Conservation (phyloP, 1,140 invertebrate genomes). For the Eciton burchellii region DNA sequence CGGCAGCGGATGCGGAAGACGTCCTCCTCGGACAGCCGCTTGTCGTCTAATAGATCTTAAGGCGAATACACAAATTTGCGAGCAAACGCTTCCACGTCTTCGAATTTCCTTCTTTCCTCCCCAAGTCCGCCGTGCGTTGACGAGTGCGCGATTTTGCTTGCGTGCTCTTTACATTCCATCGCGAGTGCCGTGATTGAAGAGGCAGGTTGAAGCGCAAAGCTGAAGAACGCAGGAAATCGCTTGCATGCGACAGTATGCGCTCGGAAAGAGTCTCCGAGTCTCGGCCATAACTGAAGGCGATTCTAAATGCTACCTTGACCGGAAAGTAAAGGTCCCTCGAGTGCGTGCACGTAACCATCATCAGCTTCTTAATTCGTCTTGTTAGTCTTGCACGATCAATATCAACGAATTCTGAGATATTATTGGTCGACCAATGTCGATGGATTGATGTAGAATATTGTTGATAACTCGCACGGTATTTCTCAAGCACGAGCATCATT, state of each 20-base stretch:
- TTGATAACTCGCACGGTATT: too few species aligned
- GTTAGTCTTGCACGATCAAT: neutral
- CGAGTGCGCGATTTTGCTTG: neutral
- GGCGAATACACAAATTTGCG: neutral
- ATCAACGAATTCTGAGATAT: too few species aligned
- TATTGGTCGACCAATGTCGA: too few species aligned
- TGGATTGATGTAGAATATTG: too few species aligned
- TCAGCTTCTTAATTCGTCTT: neutral
- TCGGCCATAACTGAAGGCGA: neutral
- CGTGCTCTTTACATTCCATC: slow-evolving; percentile 20
- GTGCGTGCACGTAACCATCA: neutral
- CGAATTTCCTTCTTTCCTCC: neutral
- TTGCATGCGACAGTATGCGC: neutral
- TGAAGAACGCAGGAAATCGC: slow-evolving; percentile 12
- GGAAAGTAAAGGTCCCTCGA: slow-evolving; percentile 1
- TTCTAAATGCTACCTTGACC: slow-evolving; percentile 8
- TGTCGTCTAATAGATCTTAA: neutral
- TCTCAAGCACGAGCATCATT: too few species aligned
- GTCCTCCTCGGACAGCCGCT: neutral
- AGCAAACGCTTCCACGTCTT: neutral
- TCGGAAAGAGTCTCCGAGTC: neutral
- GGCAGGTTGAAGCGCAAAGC: slow-evolving; percentile 54
- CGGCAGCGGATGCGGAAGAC: neutral
- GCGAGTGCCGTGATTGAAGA: slow-evolving; percentile 6
- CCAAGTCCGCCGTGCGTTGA: neutral